Base-by-base conservation (phyloP, 2,113 vertebrate genomes). In the Elaphurus davidianus region DNA sequence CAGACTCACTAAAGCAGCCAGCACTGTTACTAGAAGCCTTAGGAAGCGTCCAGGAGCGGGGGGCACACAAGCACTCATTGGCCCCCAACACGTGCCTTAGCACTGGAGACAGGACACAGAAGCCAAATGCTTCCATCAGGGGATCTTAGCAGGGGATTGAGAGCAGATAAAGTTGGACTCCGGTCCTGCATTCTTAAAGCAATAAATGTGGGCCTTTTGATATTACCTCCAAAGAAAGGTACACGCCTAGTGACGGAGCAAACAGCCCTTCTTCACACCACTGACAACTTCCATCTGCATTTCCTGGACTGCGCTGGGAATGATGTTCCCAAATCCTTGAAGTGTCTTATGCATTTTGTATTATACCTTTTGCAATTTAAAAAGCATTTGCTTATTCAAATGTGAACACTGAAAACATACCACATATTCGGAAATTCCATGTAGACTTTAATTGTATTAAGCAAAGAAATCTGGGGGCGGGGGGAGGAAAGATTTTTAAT, bases 401-500 rank as follows among this genome's bases (percentile, higher is more conserved):
- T 17, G 43, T 27, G 84, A 79, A 8, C 4, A 4, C n/a, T 71
- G 33, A 67, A 60, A 43, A 79, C 36, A 27, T 2, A 52, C 30
- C 11, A 4, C n/a, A 0, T 57, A 36, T n/a, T 43, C 59, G 30
- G 28, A 67, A 62, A 67, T 27, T 25, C 33, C 27, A 45, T 6
- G 5, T 67, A 15, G 55, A 17, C 33, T 79, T 78, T 83, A 30
- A 71, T 8, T 76, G 43, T 86, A 30, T 36, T 36, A 79, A 55
- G 33, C 33, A 82, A 64, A 82, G 59, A 57, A 94, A 33, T 50
- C 33, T 33, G 54, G 14, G 52, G 4, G 27, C 10, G 25, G 36
- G 28, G 0, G 43, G 2, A 0, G 0, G 2, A 0, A 21, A 13
- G 9, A 0, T 12, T 8, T 25, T 30, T 10, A 50, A 84, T 21